These are phyloP conservation scores for Hirtodrosophila duncani DNA, from an alignment of 2,888 invertebrate species.

Conservation along the genomic window DNA sequence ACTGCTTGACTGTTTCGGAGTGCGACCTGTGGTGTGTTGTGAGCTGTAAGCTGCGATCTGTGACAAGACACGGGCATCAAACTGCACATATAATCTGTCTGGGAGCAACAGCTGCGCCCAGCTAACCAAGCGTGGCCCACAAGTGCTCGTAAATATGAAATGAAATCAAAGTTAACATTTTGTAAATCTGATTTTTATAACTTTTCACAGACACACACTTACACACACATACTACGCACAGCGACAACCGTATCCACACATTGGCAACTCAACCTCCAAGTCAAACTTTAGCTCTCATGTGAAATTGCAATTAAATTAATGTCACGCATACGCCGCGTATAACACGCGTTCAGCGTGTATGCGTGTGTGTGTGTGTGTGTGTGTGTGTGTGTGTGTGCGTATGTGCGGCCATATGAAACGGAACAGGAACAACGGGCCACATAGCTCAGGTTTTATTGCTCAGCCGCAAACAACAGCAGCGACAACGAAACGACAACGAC, in stretches of 20 bases:
- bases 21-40: too few relatives aligned
- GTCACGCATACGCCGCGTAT: constrained; percentile 70
- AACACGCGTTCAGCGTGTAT: constrained; percentile 29
- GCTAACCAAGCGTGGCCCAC: constrained; percentile 31
- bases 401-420: constrained; percentile 19
- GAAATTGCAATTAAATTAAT: constrained; percentile 73
- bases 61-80: constrained; percentile 44
- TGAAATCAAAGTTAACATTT: constrained; percentile 73
- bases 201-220: constrained; percentile 32
- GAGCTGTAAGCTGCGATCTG: too few relatives aligned
- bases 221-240: constrained; percentile 1
- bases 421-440: constrained; percentile 47
- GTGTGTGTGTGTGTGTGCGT: constrained; percentile 9
- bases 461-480: constrained; percentile 58
- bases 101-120: constrained; percentile 7
- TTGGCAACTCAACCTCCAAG: constrained; percentile 8
- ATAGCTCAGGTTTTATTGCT: constrained; percentile 64
- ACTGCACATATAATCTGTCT: constrained; percentile 31
- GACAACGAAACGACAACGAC: constrained; percentile 23
- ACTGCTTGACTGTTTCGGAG: too few relatives aligned
- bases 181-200: constrained; percentile 72
- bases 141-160: constrained; percentile 67
- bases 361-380: constrained; percentile 5
- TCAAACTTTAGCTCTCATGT: constrained; percentile 36
- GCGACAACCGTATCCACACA: constrained; percentile 1